Conservation (phyloP, 2,888 invertebrate genomes). For the Trachelus stipa region DNA sequence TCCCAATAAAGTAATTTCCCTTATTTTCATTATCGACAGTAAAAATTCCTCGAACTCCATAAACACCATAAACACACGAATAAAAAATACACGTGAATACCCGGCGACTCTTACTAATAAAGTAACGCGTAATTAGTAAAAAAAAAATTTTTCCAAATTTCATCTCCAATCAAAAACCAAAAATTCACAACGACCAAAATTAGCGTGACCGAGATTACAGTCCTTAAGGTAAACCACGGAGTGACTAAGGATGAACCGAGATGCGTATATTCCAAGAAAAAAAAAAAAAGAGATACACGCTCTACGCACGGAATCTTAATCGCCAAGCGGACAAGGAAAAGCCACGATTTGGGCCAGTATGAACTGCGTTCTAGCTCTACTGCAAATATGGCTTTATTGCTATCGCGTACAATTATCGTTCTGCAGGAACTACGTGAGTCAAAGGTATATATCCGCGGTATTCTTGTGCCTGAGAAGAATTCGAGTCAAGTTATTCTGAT, state of each 20-base stretch:
- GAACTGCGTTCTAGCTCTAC: constrained; percentile 14
- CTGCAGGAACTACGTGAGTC: background rate
- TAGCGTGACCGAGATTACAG: background rate
- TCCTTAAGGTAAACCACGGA: background rate
- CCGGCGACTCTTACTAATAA: too few species aligned
- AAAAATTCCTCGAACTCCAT: background rate
- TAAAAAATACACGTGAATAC: too few species aligned
- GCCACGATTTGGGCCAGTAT: constrained; percentile 33
- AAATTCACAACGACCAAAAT: too few species aligned
- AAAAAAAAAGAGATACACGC: constrained; percentile 35
- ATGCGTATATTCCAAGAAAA: background rate
- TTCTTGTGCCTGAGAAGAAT: background rate
- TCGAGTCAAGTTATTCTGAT: constrained; percentile 2
- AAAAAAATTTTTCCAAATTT: too few species aligned
- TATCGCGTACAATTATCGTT: constrained; percentile 31
- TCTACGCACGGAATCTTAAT: constrained; percentile 47
- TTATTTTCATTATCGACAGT: background rate
- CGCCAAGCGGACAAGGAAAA: constrained; percentile 32
- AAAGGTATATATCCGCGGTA: background rate
- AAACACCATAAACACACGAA: too few species aligned
- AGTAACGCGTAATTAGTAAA: too few species aligned
- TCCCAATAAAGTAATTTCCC: background rate
- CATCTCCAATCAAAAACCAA: too few species aligned
- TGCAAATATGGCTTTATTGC: constrained; percentile 41
- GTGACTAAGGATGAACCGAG: background rate